Percentiles rank a stretch among this genome's conserved stretches.
Evolutionary conservation across 53 echinoderm and acorn worm genomes (phyloP).

Genomic region (Hippasteria phrygiana): DNA sequence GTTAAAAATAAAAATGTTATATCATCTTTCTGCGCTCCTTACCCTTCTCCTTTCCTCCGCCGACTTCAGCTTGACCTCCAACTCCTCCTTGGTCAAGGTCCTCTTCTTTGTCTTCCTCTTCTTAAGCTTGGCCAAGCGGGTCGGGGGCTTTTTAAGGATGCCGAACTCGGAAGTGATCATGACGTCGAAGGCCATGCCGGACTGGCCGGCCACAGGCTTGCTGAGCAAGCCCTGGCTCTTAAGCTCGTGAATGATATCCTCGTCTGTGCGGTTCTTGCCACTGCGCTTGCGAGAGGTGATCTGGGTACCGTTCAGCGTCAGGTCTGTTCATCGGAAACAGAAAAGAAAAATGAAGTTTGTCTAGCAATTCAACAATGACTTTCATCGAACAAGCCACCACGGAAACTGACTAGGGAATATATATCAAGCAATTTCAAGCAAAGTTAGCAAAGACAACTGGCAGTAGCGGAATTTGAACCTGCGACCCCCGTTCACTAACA

Average conservation of each 20-base stretch:
- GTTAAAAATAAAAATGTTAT: neutral
- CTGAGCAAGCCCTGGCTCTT: slow-evolving; percentile 86
- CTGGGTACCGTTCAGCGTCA: slow-evolving; percentile 76
- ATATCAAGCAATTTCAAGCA: too few species aligned
- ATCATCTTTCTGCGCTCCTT: neutral
- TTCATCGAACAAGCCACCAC: too few species aligned
- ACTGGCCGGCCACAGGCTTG: slow-evolving; percentile 66
- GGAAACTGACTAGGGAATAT: too few species aligned
- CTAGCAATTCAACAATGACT: neutral
- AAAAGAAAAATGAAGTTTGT: neutral
- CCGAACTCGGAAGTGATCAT: slow-evolving; percentile 88
- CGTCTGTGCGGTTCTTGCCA: slow-evolving; percentile 70
- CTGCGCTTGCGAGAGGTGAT: slow-evolving; percentile 82
- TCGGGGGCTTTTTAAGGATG: slow-evolving; percentile 85
- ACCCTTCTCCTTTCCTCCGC: slow-evolving; percentile 96
- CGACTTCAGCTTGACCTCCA: slow-evolving; percentile 86
- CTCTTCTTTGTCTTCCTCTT: slow-evolving; percentile 91
- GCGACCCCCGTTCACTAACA: too few species aligned
- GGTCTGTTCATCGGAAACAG: slow-evolving; percentile 60
- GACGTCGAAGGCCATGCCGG: slow-evolving; percentile 91
- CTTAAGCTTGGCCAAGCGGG: slow-evolving; percentile 91
- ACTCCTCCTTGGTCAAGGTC: slow-evolving; percentile 82
- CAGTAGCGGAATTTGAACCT: too few species aligned
- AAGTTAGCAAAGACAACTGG: too few species aligned
- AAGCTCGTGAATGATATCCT: slow-evolving; percentile 82